Percentiles rank a stretch among this genome's conserved stretches.
phyloP scores from a whole-genome alignment of 1,140 invertebrate genomes.

The Rhopalosiphum maidis region DNA sequence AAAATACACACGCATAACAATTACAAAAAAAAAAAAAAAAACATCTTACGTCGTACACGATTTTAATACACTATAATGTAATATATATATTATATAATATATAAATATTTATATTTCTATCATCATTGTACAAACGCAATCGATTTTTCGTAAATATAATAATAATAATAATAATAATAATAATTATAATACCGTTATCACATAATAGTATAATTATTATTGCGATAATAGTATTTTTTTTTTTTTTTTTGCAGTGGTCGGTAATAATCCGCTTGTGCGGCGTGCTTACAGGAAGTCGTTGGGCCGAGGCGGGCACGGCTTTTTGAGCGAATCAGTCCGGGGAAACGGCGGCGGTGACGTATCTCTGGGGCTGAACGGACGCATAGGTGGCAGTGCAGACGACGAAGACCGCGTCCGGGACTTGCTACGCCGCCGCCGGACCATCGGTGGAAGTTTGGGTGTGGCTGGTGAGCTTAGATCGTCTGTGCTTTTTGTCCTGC shows the following conservation, averaged over 20 bases:
- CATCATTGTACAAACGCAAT: neutral
- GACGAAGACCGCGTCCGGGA: constrained; percentile 71
- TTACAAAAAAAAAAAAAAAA: neutral
- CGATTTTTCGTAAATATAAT: neutral
- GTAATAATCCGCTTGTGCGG: neutral
- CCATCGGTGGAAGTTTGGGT: constrained; percentile 71
- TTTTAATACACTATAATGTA: neutral
- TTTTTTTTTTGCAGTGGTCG: neutral
- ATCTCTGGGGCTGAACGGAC: constrained; percentile 58
- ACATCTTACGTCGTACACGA: neutral
- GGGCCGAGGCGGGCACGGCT: constrained; percentile 56
- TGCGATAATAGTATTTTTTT: neutral
- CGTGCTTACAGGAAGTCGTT: constrained; percentile 52
- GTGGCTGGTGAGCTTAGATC: constrained; percentile 64
- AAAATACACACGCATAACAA: constrained; percentile 1
- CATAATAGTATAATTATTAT: neutral
- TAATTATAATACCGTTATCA: neutral
- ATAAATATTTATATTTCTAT: neutral
- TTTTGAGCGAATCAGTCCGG: constrained; percentile 55
- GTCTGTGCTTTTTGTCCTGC: constrained; percentile 62
- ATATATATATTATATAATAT: no score
- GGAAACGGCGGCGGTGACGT: constrained; percentile 63
- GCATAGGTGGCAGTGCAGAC: constrained; percentile 66
- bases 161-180: neutral
- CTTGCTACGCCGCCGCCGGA: constrained; percentile 75